These are phyloP conservation scores for Lanistes nyassanus DNA, from an alignment of 1,140 invertebrate genomes.

Conservation along the genomic window DNA sequence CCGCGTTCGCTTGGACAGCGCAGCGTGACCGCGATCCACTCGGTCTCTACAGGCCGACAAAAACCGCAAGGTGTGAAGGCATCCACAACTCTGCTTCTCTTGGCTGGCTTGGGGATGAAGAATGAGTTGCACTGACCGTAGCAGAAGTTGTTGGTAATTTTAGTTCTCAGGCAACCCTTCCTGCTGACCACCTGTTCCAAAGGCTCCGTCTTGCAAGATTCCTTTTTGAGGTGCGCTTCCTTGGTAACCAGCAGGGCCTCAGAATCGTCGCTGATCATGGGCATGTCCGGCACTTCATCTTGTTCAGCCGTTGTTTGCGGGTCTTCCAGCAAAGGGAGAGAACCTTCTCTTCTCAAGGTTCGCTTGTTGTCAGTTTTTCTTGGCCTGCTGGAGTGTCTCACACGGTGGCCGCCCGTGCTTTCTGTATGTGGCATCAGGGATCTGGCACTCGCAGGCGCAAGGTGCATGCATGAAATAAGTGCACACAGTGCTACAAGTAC, in stretches of 20 bases:
- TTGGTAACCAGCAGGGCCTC: constrained; percentile 74
- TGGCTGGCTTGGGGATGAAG: constrained; percentile 72
- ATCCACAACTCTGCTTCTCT: constrained; percentile 42
- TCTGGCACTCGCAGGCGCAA: no score
- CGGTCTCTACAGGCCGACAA: constrained; percentile 74
- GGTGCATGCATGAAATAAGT: no score
- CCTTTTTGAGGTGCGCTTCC: constrained; percentile 74
- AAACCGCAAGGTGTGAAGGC: constrained; percentile 77
- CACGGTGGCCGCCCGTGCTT: no score
- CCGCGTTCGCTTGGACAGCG: constrained; percentile 72
- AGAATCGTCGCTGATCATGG: constrained; percentile 65
- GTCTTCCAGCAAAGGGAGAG: no score
- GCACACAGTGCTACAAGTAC: no score
- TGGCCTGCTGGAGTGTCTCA: no score
- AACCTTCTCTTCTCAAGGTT: no score
- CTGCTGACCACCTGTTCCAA: constrained; percentile 75
- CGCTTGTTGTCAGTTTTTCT: no score
- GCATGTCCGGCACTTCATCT: no score
- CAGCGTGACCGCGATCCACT: constrained; percentile 74
- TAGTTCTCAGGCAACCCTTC: constrained; percentile 73
- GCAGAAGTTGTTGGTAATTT: constrained; percentile 77
- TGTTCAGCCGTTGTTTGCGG: no score
- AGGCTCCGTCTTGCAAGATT: constrained; percentile 78
- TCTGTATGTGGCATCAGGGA: no score
- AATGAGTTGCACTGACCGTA: constrained; percentile 82